These are phyloP conservation scores for Neocrepidodera transversa DNA, from an alignment of 2,888 invertebrate genomes.

Conservation along the genomic window DNA sequence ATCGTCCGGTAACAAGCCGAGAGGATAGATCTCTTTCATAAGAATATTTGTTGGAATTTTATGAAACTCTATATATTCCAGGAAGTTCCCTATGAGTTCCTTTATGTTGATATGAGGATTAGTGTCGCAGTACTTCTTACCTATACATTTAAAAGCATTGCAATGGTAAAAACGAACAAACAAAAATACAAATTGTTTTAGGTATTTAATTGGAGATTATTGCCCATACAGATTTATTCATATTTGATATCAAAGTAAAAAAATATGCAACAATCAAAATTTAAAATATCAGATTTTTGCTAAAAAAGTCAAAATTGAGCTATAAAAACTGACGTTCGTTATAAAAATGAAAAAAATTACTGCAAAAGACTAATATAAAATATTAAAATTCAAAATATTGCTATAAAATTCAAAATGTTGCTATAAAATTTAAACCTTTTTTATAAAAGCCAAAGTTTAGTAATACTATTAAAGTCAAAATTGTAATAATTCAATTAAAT, in stretches of 20 bases:
- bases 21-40: constrained; percentile 90
- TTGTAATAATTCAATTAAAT: no score
- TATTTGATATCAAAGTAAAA: neutral
- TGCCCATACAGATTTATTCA: neutral
- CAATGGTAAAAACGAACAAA: constrained; percentile 19
- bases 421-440: no score
- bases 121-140: constrained; percentile 88
- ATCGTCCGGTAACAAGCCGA: constrained; percentile 86
- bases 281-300: no score
- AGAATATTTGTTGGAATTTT: constrained; percentile 93
- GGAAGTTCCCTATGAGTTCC: constrained; percentile 86
- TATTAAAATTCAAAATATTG: no score
- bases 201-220: neutral
- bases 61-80: constrained; percentile 93
- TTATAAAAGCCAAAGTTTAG: no score
- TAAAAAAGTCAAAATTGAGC: no score
- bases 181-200: neutral
- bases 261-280: no score
- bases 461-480: no score
- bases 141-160: constrained; percentile 43
- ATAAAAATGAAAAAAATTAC: no score
- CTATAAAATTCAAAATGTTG: no score
- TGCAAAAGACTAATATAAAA: no score
- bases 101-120: constrained; percentile 80
- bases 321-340: no score